Conservation (phyloP, 2,113 vertebrate species). For the Accipiter cooperii region DNA sequence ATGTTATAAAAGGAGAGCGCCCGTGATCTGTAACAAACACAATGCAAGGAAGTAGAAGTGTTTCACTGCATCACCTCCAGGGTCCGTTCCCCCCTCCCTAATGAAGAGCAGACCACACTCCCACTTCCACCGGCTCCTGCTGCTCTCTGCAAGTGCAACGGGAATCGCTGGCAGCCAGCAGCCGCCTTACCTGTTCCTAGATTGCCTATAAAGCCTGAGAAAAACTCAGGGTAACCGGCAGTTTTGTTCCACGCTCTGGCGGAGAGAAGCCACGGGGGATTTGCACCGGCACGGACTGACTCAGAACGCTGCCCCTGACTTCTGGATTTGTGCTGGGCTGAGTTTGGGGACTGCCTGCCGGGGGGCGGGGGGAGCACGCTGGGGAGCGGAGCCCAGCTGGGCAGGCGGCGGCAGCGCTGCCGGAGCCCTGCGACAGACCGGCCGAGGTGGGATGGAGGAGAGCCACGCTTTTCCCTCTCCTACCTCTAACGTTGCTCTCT, state of each 20-base stretch:
- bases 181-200: slow-evolving; percentile 71
- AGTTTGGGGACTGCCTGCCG: slow-evolving; percentile 65
- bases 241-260: slow-evolving; percentile 59
- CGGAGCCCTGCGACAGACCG: slow-evolving; percentile 38
- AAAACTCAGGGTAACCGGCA: slow-evolving; percentile 57
- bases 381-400: slow-evolving; percentile 50
- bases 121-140: slow-evolving; percentile 43
- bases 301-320: slow-evolving; percentile 61
- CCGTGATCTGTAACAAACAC: slow-evolving; percentile 15
- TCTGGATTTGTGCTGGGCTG: slow-evolving; percentile 56
- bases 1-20: slow-evolving; percentile 1
- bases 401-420: slow-evolving; percentile 47
- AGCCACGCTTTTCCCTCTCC: slow-evolving; percentile 27
- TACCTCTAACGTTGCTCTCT: slow-evolving; percentile 23
- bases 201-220: slow-evolving; percentile 32
- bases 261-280: slow-evolving; percentile 40
- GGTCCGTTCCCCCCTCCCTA: slow-evolving; percentile 56
- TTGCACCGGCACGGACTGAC: slow-evolving; percentile 33
- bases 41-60: slow-evolving; percentile 44
- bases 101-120: slow-evolving; percentile 47
- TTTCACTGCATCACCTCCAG: slow-evolving; percentile 63
- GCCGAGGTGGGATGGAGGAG: slow-evolving; percentile 31
- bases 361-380: slow-evolving; percentile 4
- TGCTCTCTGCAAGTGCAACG: slow-evolving; percentile 48
- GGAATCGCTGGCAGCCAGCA: slow-evolving; percentile 31